Evolutionary conservation across 2,888 invertebrate species (phyloP).

Genomic region (Plutella xylostella): DNA sequence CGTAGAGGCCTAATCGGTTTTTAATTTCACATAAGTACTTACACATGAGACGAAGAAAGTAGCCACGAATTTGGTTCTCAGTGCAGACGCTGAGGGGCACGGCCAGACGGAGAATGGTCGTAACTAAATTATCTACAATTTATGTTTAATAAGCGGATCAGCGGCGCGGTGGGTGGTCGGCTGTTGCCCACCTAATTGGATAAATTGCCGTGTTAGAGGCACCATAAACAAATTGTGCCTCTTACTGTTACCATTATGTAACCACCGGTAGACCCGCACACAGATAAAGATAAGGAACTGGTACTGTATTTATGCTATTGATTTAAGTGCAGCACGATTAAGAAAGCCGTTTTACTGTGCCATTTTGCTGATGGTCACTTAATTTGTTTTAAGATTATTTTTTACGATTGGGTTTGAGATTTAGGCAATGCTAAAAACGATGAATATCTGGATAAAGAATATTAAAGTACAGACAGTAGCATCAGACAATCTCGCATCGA

Average conservation of each 20-base stretch:
- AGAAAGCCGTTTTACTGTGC: too few relatives aligned
- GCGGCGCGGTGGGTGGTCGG: slow-evolving; percentile 50
- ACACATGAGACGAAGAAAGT: slow-evolving; percentile 1
- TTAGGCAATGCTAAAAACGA: too few relatives aligned
- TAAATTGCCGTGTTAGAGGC: slow-evolving; percentile 63
- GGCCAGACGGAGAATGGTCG: slow-evolving; percentile 41
- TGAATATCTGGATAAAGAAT: too few relatives aligned
- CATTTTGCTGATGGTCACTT: too few relatives aligned
- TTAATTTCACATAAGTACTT: slow-evolving; percentile 2
- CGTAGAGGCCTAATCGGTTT: slow-evolving; percentile 3
- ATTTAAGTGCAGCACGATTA: too few relatives aligned
- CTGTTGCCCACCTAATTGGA: slow-evolving; percentile 53
- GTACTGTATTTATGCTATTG: too few relatives aligned
- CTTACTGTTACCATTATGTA: slow-evolving; percentile 5
- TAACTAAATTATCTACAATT: slow-evolving; percentile 66
- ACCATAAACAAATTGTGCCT: slow-evolving; percentile 45
- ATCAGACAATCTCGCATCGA: background rate
- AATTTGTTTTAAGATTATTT: too few relatives aligned
- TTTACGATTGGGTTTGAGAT: too few relatives aligned
- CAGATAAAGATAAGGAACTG: too few relatives aligned
- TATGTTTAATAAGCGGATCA: slow-evolving; percentile 52
- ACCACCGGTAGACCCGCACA: background rate
- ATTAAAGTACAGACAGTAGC: too few relatives aligned
- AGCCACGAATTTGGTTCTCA: background rate
- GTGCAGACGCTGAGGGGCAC: slow-evolving; percentile 14